Conservation (phyloP, 30 jellyfish, hydroid and myxozoan genomes). For the Morbakka virulenta region DNA sequence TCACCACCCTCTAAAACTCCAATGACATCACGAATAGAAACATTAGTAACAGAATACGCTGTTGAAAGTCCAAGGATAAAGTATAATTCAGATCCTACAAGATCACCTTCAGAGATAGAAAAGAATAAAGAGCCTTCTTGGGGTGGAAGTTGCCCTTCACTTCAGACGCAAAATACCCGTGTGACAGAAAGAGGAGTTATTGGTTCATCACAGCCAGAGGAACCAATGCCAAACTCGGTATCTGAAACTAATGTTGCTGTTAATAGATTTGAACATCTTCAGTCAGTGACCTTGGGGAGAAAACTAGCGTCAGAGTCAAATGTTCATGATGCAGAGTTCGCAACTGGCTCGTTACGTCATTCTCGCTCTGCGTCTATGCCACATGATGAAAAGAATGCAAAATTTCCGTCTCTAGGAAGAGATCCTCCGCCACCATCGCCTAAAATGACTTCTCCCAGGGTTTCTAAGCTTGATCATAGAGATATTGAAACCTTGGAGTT, state of each 20-base stretch:
- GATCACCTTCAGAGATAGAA: conserved; percentile 82
- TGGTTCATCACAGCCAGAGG: conserved; percentile 1
- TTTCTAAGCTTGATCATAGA: conserved; percentile 85
- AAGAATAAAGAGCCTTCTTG: conserved; percentile 77
- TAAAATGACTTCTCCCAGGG: conserved; percentile 5
- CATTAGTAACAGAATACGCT: conserved; percentile 86
- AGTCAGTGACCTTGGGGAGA: conserved; percentile 18
- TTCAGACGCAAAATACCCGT: conserved; percentile 65
- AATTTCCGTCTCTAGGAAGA: conserved; percentile 40
- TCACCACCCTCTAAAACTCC: conserved; percentile 3
- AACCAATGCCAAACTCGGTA: conserved; percentile 40
- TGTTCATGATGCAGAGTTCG: conserved; percentile 42
- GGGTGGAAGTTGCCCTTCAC: conserved; percentile 99
- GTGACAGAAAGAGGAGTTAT: conserved; percentile 35
- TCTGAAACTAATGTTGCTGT: conserved; percentile 63
- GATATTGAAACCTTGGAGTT: conserved; percentile 85
- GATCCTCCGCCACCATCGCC: neutral
- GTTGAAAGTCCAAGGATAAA: conserved; percentile 82
- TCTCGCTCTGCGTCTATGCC: conserved; percentile 92
- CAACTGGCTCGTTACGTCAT: conserved; percentile 65
- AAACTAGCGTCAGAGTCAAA: conserved; percentile 84
- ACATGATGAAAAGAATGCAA: conserved; percentile 73
- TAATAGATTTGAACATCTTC: conserved; percentile 12
- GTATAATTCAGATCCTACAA: conserved; percentile 90
- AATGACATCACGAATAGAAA: conserved; percentile 52